Conservation (phyloP, 2,888 invertebrate genomes). For the Melipona bicolor region DNA sequence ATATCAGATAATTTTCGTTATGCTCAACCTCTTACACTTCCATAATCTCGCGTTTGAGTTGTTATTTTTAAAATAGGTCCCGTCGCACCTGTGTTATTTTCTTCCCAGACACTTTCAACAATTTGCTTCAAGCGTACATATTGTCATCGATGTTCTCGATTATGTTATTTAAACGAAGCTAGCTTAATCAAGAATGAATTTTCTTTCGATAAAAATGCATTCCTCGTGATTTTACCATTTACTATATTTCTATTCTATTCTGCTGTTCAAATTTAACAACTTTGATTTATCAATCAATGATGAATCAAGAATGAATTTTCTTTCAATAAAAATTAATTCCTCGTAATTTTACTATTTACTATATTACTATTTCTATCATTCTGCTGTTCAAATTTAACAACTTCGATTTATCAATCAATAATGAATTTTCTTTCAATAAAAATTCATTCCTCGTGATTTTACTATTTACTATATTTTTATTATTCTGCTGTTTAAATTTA, state of each 20-base stretch:
- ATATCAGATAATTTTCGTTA: slow-evolving; percentile 41
- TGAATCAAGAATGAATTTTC: too few species aligned
- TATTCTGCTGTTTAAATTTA: not conserved
- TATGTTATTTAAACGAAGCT: not conserved
- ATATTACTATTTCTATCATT: accelerated
- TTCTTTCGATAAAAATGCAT: not conserved
- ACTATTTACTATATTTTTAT: accelerated
- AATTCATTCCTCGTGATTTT: not conserved
- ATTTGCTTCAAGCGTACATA: not conserved
- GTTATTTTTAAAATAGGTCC: not conserved
- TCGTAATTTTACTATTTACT: accelerated
- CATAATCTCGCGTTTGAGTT: slow-evolving; percentile 2
- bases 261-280: not conserved
- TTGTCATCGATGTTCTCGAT: not conserved
- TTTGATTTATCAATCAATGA: not conserved
- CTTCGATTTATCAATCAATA: not conserved
- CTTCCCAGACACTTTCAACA: not conserved
- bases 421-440: not conserved
- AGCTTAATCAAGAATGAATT: too few species aligned
- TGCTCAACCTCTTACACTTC: slow-evolving; percentile 16
- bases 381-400: not conserved
- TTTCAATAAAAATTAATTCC: not conserved
- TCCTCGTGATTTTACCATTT: not conserved
- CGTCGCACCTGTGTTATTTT: not conserved
- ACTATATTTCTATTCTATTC: accelerated